Percentiles rank a stretch among this genome's conserved stretches.
Conservation (phyloP, 2,797 vertebrate species). For the Pelochelys cantorii region DNA sequence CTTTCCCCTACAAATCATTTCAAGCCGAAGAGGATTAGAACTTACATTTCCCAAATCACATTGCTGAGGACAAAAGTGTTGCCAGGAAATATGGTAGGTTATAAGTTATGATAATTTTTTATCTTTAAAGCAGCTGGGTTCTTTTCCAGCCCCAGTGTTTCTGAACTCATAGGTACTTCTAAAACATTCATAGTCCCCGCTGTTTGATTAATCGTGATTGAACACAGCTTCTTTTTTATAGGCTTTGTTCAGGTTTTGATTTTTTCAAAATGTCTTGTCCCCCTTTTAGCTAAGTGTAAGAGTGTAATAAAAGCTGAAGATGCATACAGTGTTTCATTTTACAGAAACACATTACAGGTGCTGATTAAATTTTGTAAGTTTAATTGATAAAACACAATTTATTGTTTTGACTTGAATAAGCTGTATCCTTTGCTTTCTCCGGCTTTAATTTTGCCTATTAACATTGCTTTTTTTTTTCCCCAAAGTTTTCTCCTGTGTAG, state of each 20-base stretch:
- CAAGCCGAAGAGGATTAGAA: neutral
- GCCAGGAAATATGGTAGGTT: neutral
- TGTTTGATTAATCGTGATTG: neutral
- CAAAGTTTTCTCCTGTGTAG: neutral
- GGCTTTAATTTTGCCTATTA: slow-evolving; percentile 60
- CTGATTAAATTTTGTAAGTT: neutral
- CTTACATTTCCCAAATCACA: neutral
- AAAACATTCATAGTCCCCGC: neutral
- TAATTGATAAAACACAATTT: neutral
- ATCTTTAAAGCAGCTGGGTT: neutral
- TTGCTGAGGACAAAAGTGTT: neutral
- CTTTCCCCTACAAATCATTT: neutral
- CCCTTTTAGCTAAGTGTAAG: neutral
- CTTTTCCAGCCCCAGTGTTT: neutral
- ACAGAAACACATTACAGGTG: neutral
- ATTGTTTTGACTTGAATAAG: slow-evolving; percentile 53
- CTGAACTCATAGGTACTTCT: neutral
- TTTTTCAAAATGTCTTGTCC: neutral
- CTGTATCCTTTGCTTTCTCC: slow-evolving; percentile 6
- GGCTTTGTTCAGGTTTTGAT: neutral
- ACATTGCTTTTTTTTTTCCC: slow-evolving; percentile 50
- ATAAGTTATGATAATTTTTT: neutral
- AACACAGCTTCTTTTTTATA: neutral
- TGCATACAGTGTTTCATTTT: neutral
- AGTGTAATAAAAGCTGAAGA: neutral